Evolutionary conservation across 2,888 invertebrate species (phyloP), one percentile per base, ranked within the genome.

Genomic region (Apocheima hispidaria): DNA sequence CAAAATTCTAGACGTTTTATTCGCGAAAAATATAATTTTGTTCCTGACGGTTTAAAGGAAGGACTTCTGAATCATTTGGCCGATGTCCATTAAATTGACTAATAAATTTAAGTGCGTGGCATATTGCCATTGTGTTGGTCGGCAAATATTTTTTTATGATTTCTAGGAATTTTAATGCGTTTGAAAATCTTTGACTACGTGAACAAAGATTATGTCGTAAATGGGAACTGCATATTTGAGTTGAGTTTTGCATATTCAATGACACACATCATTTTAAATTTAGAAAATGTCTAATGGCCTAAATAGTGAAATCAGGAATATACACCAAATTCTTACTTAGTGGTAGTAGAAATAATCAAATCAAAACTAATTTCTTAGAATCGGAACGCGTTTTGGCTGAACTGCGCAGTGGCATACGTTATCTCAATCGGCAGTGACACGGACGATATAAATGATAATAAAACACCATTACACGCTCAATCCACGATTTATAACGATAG

Each of bases 391-490:
- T 80, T 83, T 79, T 74, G 71, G 65, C 58, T 67, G 71, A 84
- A 90, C 80, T 90, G 84, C 90, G 91, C 87, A 90, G 87, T 85
- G 81, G 77, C 81, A 82, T 68, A 69, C 74, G 80, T 83, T 88
- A 88, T 88, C 87, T 83, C 78, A 81, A 81, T 82, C 80, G 81
- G 72, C 78, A 77, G 79, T 83, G 82, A 82, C 83, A 78, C 78
- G 77, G 76, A 78, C 79, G 83, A 88, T 88, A 84, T 82, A 84
- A 84, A 85, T 79, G 82, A 88, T 86, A 85, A 86, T 85, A 84
- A 84, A 82, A 75, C 74, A 81, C 82, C 81, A 82, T 74, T 70
- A 74, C 65, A 70, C 62, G 58, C 72, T 71, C 72, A 69, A 74
- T 72, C 64, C 68, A 65, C 60, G 51, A 71, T 75, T 68, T 68